Conservation (phyloP, 2,888 invertebrate species). For the Amorpha juglandis region DNA sequence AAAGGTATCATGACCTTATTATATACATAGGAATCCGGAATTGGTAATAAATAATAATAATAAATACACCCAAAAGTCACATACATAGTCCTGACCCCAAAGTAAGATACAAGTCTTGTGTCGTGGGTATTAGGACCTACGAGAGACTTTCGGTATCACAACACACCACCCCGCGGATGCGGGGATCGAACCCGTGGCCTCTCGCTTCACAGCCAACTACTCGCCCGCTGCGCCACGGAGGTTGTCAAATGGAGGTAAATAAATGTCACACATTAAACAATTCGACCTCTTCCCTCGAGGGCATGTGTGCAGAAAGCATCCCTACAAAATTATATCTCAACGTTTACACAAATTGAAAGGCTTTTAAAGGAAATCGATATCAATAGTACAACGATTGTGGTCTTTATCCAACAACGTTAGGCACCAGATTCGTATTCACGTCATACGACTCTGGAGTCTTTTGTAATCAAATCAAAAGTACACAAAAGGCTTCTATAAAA, state of each 20-base stretch:
- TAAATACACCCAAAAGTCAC: too few relatives aligned
- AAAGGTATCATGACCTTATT: too few relatives aligned
- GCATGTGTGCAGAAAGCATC: constrained; percentile 20
- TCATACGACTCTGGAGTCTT: neutral
- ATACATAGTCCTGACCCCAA: too few relatives aligned
- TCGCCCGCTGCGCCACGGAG: too few relatives aligned
- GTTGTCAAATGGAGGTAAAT: too few relatives aligned
- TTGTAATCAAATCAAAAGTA: neutral
- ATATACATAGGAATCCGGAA: neutral
- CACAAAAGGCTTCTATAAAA: neutral
- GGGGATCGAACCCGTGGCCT: too few relatives aligned
- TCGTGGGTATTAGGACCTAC: too few relatives aligned
- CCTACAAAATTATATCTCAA: constrained; percentile 32
- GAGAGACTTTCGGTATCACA: too few relatives aligned
- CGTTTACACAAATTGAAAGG: constrained; percentile 35
- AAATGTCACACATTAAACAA: constrained; percentile 16
- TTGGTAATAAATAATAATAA: neutral
- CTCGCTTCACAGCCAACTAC: too few relatives aligned
- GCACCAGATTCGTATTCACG: neutral
- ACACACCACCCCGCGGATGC: too few relatives aligned
- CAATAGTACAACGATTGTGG: constrained; percentile 18
- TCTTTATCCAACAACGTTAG: neutral
- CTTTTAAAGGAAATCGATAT: constrained; percentile 32
- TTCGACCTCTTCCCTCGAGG: constrained; percentile 1
- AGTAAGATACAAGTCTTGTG: too few relatives aligned